phyloP scores from a whole-genome alignment of 35 echinoderm and acorn worm genomes.

The Stichopus chloronotus region DNA sequence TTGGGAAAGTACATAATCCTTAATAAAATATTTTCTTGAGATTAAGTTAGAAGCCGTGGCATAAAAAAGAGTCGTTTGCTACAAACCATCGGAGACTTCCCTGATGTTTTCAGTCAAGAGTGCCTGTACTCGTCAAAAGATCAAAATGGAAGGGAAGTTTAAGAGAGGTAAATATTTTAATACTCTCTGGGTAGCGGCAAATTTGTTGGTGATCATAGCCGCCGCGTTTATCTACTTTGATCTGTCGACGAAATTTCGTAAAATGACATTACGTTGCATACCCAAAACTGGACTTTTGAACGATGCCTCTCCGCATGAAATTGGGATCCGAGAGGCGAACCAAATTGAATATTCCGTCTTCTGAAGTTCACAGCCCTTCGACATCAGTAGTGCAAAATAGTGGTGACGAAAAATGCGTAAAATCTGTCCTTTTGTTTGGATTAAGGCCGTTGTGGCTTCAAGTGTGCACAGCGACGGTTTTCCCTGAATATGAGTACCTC shows the following conservation, averaged over 20 bases:
- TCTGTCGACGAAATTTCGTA: slow-evolving; percentile 43
- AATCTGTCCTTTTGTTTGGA: slow-evolving; percentile 45
- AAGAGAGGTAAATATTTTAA: slow-evolving; percentile 55
- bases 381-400: neutral
- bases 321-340: slow-evolving; percentile 42
- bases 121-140: slow-evolving; percentile 53
- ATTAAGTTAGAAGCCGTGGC: neutral
- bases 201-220: slow-evolving; percentile 45
- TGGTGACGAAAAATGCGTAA: slow-evolving; percentile 13
- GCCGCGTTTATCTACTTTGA: slow-evolving; percentile 49
- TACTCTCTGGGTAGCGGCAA: slow-evolving; percentile 43
- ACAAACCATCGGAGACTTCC: neutral
- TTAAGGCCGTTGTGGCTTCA: slow-evolving; percentile 55
- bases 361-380: neutral
- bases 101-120: slow-evolving; percentile 42
- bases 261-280: slow-evolving; percentile 45
- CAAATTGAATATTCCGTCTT: neutral
- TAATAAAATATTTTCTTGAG: neutral
- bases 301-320: slow-evolving; percentile 3
- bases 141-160: slow-evolving; percentile 50
- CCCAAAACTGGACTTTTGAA: neutral
- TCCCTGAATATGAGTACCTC: slow-evolving; percentile 38
- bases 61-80: neutral
- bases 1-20: neutral
- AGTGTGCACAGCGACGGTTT: slow-evolving; percentile 20